Evolutionary conservation across 2,113 vertebrate species (phyloP), one percentile per base, ranked within the genome.

Genomic region (Desmodus rotundus): DNA sequence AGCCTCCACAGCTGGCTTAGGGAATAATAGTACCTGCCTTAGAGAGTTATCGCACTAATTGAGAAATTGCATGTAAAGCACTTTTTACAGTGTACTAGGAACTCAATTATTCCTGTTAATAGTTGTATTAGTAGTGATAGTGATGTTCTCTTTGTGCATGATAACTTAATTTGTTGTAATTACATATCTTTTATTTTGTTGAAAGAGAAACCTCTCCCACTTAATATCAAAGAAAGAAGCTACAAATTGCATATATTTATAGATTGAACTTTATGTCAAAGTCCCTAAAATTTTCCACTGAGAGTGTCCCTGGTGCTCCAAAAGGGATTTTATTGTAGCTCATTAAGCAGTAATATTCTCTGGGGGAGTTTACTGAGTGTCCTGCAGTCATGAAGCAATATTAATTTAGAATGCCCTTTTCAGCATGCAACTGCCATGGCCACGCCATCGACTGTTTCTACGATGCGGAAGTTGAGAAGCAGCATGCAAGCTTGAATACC

Each of bases 341-440:
- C 45, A 38, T 0, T 56, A 52, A 50, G n/a, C 38, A 33, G 28
- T 22, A 50, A 5, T 58, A 24, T 65, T 82, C 7, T 77, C 5
- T 74, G 41, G 4, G 15, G 3, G 3, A 14, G 15, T 68, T 96
- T 77, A 63, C 47, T 33, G 14, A 73, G 36, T 17, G 4, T 72
- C 33, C 28, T n/a, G 4, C 3, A 17, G 14, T 58, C n/a, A 50
- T 52, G 9, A 33, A 73, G 70, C 20, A 63, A 19, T 58, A 73
- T 31, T 98, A 74, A 98, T 33, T 65, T 76, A 20, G 3, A 90
- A 5, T 94, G 67, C 65, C 93, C 19, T 83, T 65, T 96, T 65
- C 97, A 99, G 99, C 99, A 54, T 99, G 99, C 98, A 99, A 99
- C 98, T 99, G 99, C 97, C 99, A 99, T 67, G 99, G 99, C 41